Conservation (phyloP, 2,888 invertebrate species). For the Matsumyia berberina region DNA sequence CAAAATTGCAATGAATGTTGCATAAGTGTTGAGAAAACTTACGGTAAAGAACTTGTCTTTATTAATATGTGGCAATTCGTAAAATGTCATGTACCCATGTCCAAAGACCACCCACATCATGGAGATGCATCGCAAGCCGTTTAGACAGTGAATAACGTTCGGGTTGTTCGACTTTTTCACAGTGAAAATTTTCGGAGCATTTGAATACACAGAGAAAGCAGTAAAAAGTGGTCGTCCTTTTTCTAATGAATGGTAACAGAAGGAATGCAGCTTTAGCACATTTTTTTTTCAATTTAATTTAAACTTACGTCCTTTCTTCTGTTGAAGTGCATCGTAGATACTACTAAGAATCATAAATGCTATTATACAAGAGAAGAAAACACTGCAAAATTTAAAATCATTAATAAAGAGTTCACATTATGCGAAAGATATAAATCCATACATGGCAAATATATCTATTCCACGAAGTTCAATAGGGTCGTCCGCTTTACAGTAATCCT, state of each 20-base stretch:
- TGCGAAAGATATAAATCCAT: conserved; percentile 69
- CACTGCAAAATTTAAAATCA: conserved; percentile 74
- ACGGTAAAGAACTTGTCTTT: conserved; percentile 80
- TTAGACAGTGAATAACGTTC: conserved; percentile 84
- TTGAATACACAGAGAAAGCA: conserved; percentile 84
- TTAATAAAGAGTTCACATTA: not conserved
- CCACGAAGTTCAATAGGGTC: conserved; percentile 79
- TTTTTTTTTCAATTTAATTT: not conserved
- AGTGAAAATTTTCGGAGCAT: conserved; percentile 84
- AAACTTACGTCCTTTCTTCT: conserved; percentile 80
- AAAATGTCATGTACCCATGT: conserved; percentile 83
- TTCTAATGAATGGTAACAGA: conserved; percentile 71
- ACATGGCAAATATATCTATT: conserved; percentile 83
- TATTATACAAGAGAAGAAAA: conserved; percentile 80
- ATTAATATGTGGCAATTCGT: conserved; percentile 82
- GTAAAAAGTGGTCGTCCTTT: conserved; percentile 79
- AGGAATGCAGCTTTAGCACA: conserved; percentile 10
- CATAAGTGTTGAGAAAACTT: conserved; percentile 24
- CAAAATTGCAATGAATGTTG: not conserved
- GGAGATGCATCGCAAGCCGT: conserved; percentile 84
- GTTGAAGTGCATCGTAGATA: conserved; percentile 81
- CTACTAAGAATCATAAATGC: conserved; percentile 81
- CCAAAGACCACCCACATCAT: conserved; percentile 85
- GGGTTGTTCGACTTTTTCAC: conserved; percentile 80
- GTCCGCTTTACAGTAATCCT: conserved; percentile 80